Conservation (phyloP, 1,140 invertebrate genomes). For the Temnothorax longispinosus region DNA sequence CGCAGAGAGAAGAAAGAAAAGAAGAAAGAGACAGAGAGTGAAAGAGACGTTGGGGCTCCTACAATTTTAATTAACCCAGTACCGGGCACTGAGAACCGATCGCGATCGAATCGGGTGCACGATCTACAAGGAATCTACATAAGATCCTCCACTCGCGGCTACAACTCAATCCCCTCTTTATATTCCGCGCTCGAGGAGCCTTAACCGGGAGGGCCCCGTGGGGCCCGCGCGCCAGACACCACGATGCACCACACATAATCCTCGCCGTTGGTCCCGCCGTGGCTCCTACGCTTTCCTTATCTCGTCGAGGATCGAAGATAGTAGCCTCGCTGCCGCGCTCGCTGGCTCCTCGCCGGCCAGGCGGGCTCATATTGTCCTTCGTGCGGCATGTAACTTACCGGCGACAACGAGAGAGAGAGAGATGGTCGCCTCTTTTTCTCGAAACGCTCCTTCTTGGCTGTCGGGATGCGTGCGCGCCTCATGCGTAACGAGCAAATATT, state of each 20-base stretch:
- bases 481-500: conserved; percentile 47
- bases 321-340: conserved; percentile 65
- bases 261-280: conserved; percentile 21
- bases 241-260: conserved; percentile 56
- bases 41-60: conserved; percentile 75
- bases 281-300: conserved; percentile 76
- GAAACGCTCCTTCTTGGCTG: neutral
- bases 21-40: conserved; percentile 19
- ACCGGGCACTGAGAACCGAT: conserved; percentile 82
- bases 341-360: conserved; percentile 53
- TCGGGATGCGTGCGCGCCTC: neutral
- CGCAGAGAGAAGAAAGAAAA: neutral
- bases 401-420: conserved; percentile 8
- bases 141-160: conserved; percentile 86
- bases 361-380: conserved; percentile 83
- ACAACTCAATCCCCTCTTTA: conserved; percentile 86
- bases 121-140: conserved; percentile 87
- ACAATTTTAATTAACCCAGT: conserved; percentile 86
- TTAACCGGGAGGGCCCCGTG: conserved; percentile 65
- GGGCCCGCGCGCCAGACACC: conserved; percentile 50
- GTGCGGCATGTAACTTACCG: conserved; percentile 71
- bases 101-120: conserved; percentile 87
- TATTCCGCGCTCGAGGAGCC: conserved; percentile 75
- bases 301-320: conserved; percentile 83
- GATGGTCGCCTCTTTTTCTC: conserved; percentile 15